Evolutionary conservation across 2,888 invertebrate genomes (phyloP).

Genomic region (Empis livida): DNA sequence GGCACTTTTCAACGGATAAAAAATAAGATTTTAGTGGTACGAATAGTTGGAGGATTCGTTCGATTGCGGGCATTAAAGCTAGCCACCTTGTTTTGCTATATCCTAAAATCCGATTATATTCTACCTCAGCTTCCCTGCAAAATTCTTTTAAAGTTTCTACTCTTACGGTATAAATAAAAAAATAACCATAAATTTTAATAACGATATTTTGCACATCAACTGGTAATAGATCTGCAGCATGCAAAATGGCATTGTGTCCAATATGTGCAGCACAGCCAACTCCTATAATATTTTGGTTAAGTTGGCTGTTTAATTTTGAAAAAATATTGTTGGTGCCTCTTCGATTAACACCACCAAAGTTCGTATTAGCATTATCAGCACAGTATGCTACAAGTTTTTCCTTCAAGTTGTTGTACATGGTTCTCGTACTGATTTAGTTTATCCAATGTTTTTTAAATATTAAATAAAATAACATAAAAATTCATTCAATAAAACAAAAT

Average conservation of each 20-base stretch:
- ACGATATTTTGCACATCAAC: conserved; percentile 11
- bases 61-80: conserved; percentile 3
- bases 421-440: too few species aligned
- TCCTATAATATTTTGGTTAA: neutral
- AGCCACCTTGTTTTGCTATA: conserved; percentile 6
- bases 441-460: too few species aligned
- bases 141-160: conserved; percentile 11
- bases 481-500: too few species aligned
- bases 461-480: too few species aligned
- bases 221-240: conserved; percentile 13
- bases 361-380: too few species aligned
- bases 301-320: too few species aligned
- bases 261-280: conserved; percentile 14
- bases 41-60: conserved; percentile 3
- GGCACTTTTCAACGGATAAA: too few species aligned
- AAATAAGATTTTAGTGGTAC: too few species aligned
- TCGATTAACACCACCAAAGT: too few species aligned
- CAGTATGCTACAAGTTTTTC: too few species aligned
- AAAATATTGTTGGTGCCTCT: too few species aligned
- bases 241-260: conserved; percentile 2
- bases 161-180: conserved; percentile 16
- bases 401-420: too few species aligned
- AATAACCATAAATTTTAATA: conserved; percentile 14
- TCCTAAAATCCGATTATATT: conserved; percentile 3
- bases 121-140: conserved; percentile 1